Evolutionary conservation across 2,113 vertebrate species (phyloP).

Genomic region (Vombatus ursinus): DNA sequence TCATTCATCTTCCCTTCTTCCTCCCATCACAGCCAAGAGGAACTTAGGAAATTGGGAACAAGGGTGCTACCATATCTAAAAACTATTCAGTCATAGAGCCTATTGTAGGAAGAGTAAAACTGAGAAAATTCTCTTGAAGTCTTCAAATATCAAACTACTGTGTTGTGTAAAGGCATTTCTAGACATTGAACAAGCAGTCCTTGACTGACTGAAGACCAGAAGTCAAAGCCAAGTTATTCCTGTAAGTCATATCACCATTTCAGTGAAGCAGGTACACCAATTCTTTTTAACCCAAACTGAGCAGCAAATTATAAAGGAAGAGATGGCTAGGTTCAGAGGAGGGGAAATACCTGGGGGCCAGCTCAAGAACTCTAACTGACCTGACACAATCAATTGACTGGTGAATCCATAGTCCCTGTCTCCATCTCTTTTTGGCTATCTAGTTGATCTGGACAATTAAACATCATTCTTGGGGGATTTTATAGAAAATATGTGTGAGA

Average conservation of each 20-base stretch:
- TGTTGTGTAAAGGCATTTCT: neutral
- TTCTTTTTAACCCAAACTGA: neutral
- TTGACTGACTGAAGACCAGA: constrained; percentile 8
- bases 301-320: constrained; percentile 10
- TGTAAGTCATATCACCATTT: neutral
- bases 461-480: neutral
- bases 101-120: neutral
- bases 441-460: neutral
- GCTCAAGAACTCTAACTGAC: constrained; percentile 2
- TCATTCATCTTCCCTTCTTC: neutral
- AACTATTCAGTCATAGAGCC: neutral
- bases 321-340: neutral
- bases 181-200: neutral
- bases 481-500: neutral
- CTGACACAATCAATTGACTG: neutral
- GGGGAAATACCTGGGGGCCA: neutral
- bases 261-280: neutral
- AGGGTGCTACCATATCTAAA: constrained; percentile 3
- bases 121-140: neutral
- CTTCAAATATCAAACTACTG: neutral
- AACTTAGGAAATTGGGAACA: neutral
- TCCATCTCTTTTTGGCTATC: neutral
- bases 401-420: neutral
- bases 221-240: neutral
- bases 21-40: neutral